These are phyloP conservation scores for Cephalopterus ornatus DNA, from an alignment of 2,113 vertebrate species.

Conservation along the genomic window DNA sequence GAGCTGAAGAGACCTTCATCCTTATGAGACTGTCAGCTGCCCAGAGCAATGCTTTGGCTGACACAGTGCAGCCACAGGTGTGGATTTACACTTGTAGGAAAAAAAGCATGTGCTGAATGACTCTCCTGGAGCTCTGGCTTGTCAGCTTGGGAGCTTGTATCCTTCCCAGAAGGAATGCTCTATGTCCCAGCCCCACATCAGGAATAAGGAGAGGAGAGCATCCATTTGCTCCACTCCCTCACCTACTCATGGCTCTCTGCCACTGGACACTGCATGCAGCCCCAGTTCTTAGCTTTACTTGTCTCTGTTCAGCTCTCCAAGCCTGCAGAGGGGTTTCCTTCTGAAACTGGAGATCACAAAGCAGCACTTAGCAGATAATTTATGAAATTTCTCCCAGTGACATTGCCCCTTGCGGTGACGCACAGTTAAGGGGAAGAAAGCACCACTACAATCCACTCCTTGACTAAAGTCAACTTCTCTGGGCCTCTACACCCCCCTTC, in stretches of 20 bases:
- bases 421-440: not conserved
- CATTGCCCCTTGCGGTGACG: not conserved
- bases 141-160: not conserved
- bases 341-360: not conserved
- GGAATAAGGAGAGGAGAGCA: not conserved
- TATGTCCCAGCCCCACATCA: not conserved
- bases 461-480: not conserved
- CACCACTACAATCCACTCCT: not conserved
- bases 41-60: rapidly evolving
- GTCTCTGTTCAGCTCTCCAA: not conserved
- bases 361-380: not conserved
- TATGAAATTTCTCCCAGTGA: not conserved
- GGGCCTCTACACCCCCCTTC: not conserved
- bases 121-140: not conserved
- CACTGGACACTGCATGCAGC: not conserved
- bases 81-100: not conserved
- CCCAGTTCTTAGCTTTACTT: not conserved
- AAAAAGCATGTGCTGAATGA: not conserved
- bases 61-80: rapidly evolving
- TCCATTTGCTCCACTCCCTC: not conserved
- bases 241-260: not conserved
- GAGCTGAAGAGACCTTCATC: not conserved
- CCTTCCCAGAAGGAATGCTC: not conserved
- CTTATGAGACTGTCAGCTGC: not conserved
- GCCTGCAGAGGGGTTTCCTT: not conserved